Evolutionary conservation across 1,140 invertebrate species (phyloP), one percentile per base, ranked within the genome.

Genomic region (Neomicropteryx cornuta): DNA sequence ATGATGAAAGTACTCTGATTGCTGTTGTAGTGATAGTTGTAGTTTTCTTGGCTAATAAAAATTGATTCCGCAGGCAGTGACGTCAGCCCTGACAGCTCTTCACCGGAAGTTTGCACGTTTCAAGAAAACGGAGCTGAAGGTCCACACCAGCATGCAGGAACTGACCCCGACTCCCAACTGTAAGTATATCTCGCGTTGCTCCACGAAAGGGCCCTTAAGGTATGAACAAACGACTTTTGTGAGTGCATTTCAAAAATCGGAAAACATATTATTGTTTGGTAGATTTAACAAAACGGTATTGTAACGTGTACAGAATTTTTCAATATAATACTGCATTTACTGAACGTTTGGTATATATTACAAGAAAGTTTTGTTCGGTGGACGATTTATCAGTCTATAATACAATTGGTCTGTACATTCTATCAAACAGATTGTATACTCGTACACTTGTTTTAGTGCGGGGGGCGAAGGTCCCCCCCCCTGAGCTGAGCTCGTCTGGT

Each of bases 111-210:
- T 80, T 24, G 73, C 69, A 50, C 67, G 81, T 38, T 77, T 82
- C 53, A 75, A 79, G 50, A 67, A 70, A 46, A 77, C 80, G 60
- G 77, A 77, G 48, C 72, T 83, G 39, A 72, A 77, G 47, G 73
- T 80, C 44, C 73, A 74, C 46, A 75, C 79, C 49, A 72, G 68
- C 38, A 83, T 81, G 73, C 75, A 81, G 50, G 75, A 76, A 48
- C 66, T 85, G 41, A 83, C 78, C 35, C 83, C 83, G 22, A 85
- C 79, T 66, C 83, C 84, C 32, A 85, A 75, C 60, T 77, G 82
- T 85, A 61, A 77, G 73, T 71, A 31, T 39, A 10, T 31, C 33
- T 33, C 27, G 32, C 32, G 34, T 29, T 11, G 24, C 11, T 37
- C 16, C 2, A 18, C 18, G n/a, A 24, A 14, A 27, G n/a, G 33